Base-by-base conservation (phyloP, 2,888 invertebrate genomes). In the Philhelius pedissequus region DNA sequence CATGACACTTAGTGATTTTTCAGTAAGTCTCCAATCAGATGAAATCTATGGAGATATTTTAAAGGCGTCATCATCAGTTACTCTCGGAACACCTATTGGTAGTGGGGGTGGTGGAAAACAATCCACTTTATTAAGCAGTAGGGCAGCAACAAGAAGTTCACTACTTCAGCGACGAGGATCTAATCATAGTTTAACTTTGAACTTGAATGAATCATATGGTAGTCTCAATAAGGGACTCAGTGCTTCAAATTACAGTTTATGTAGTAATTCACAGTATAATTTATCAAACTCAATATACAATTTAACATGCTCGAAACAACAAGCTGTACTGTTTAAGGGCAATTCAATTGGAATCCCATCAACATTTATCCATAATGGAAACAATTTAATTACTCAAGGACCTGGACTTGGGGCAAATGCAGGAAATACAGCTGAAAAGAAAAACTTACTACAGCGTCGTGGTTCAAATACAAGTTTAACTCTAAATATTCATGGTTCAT, bases 381-480 rank as follows among this genome's bases (percentile, higher is more conserved):
- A 45, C 20, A 38, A n/a, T 13, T 62, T 60, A 32, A 4, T 27
- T 3, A 35, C 56, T 22, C 58, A 60, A 6, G 48, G 32, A 2
- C 13, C 11, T 20, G 9, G 38, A 15, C n/a, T n/a, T 11, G 54
- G 11, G 2, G 64, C 32, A 13, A 22, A 20, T 20, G 0, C 20
- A 11, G 66, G 20, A n/a, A 43, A 48, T 35, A 18, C 0, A 89
- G 91, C 0, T 27, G 87, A 78, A 69, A 88, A 86, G 92, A 96
- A 95, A 90, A 95, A 96, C 82, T 91, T 96, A 13, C 89, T 96
- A 11, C 96, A 96, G 88, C 93, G 97, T 25, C 93, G 97, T 18
- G 97, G 97, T 0, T 97, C 97, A 0, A 97, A 96, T 88, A 97
- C 97, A 30, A 97, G 97, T 25, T 38, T 86, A 20, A 86, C 81